Evolutionary conservation across 2,113 vertebrate species (phyloP).

Genomic region (Cyanistes caeruleus): DNA sequence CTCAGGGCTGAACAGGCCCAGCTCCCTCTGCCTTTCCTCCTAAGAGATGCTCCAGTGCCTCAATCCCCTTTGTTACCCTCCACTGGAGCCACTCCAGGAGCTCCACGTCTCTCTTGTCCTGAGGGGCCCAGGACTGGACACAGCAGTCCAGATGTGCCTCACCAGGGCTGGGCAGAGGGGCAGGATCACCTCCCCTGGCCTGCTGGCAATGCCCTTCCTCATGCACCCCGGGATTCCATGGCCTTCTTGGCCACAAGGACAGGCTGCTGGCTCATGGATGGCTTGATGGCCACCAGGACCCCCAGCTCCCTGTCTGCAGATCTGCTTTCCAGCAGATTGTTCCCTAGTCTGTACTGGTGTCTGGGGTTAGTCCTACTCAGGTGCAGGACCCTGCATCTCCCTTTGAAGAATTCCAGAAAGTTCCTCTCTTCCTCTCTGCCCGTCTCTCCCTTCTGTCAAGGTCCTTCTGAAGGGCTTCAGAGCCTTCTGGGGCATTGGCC

Average conservation of each 20-base stretch:
- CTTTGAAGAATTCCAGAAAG: rapidly evolving
- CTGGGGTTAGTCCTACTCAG: rapidly evolving
- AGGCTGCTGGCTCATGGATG: background rate
- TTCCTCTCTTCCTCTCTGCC: background rate
- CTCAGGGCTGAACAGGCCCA: background rate
- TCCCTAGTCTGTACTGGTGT: background rate
- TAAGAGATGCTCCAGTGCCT: background rate
- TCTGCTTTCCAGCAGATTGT: background rate
- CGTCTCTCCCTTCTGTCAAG: rapidly evolving
- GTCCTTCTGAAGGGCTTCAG: background rate
- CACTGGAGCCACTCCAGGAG: background rate
- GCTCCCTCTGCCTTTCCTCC: background rate
- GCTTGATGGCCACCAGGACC: rapidly evolving
- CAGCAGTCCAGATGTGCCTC: background rate
- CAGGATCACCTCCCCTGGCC: background rate
- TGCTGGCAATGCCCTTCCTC: background rate
- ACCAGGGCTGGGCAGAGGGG: background rate
- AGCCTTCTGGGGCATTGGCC: background rate
- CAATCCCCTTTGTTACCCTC: background rate
- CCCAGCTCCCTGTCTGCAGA: rapidly evolving
- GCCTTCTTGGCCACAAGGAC: background rate
- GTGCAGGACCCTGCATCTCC: background rate
- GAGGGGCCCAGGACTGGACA: background rate
- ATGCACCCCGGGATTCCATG: background rate
- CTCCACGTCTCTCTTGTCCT: background rate